Conservation (phyloP, 2,797 vertebrate genomes). For the Aselliscus stoliczkanus region DNA sequence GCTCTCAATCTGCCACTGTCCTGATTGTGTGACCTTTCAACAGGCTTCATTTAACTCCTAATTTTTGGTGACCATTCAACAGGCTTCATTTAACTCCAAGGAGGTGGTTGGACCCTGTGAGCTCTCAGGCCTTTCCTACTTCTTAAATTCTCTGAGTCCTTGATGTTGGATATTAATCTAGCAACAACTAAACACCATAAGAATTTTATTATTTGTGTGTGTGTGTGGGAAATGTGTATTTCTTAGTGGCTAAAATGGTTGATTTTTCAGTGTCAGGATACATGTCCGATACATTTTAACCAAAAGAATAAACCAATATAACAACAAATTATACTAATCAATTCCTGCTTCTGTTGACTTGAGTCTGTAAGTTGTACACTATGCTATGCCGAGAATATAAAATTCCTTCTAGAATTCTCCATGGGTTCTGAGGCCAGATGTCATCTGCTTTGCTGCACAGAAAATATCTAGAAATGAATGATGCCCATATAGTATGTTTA, state of each 20-base stretch:
- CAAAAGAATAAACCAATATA: not conserved
- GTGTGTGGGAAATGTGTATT: not conserved
- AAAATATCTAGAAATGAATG: slow-evolving; percentile 58
- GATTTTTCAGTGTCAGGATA: not conserved
- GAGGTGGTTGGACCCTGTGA: not conserved
- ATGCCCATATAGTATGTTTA: not conserved
- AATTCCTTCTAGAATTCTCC: not conserved
- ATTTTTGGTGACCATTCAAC: not conserved
- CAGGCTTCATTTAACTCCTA: not conserved
- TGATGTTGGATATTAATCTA: not conserved
- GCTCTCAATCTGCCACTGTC: not conserved
- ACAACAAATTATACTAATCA: slow-evolving; percentile 44
- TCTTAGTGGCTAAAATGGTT: not conserved
- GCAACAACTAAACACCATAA: not conserved
- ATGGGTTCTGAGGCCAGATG: not conserved
- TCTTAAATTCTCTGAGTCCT: not conserved
- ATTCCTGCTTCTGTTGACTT: not conserved
- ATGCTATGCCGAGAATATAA: not conserved
- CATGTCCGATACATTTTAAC: not conserved
- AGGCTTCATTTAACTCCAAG: not conserved
- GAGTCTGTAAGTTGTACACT: not conserved
- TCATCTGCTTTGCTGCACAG: not conserved
- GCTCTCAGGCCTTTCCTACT: not conserved
- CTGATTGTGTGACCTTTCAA: not conserved
- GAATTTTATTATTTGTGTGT: not conserved